These are phyloP conservation scores for Radopholus similis DNA, from an alignment of 1,140 invertebrate species.

Conservation along the genomic window DNA sequence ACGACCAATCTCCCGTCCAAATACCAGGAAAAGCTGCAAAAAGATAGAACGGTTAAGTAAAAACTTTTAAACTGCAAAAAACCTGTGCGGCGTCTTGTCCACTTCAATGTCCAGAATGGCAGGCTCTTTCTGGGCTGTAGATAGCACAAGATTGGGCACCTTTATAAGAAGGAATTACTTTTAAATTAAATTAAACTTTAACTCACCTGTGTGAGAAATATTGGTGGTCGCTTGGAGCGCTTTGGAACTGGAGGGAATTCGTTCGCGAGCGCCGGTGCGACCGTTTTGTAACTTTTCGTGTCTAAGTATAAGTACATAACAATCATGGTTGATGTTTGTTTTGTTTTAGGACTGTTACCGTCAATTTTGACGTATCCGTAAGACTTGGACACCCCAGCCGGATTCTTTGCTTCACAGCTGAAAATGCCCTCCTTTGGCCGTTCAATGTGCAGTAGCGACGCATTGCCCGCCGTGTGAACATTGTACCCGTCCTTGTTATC, in stretches of 20 bases:
- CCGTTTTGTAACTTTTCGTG: conserved; percentile 15
- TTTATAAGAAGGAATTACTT: too few species aligned
- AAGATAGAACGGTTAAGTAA: too few species aligned
- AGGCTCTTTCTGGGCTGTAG: conserved; percentile 29
- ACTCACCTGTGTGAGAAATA: conserved; percentile 29
- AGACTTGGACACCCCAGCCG: conserved; percentile 53
- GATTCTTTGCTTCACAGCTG: conserved; percentile 1
- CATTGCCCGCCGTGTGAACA: conserved; percentile 13
- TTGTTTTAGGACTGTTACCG: conserved; percentile 29
- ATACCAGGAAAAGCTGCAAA: conserved; percentile 54
- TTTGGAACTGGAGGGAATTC: conserved; percentile 25
- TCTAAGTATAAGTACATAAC: conserved; percentile 17
- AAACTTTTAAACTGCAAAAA: background rate
- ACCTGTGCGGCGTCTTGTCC: conserved; percentile 1
- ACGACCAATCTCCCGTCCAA: conserved; percentile 44
- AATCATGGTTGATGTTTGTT: background rate
- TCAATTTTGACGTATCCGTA: conserved; percentile 55
- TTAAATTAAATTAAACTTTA: too few species aligned
- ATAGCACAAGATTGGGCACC: conserved; percentile 49
- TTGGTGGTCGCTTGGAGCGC: conserved; percentile 17
- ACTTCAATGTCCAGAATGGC: conserved; percentile 57
- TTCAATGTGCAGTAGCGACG: conserved; percentile 11
- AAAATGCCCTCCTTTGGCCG: conserved; percentile 2
- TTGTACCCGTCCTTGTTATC: background rate
- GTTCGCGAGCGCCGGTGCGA: background rate